Evolutionary conservation across 2,797 vertebrate genomes (phyloP).

Genomic region (Zonotrichia albicollis): DNA sequence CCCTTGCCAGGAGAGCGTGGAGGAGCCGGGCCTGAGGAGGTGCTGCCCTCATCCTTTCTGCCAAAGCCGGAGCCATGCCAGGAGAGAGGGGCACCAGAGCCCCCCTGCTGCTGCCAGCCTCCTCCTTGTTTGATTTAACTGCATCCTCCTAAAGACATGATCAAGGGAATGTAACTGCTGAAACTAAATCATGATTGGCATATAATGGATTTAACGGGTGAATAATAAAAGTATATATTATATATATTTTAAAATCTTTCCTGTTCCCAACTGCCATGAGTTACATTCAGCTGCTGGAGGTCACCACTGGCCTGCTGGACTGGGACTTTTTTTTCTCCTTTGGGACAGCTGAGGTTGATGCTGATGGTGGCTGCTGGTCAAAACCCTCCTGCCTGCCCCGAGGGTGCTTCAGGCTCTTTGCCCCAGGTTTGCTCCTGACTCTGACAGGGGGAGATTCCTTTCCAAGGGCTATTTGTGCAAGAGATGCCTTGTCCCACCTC

Average conservation of each 20-base stretch:
- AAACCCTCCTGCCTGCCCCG: neutral
- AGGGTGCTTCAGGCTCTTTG: neutral
- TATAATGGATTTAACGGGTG: slow-evolving; percentile 82
- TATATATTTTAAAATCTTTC: slow-evolving; percentile 81
- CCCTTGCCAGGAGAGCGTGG: slow-evolving; percentile 63
- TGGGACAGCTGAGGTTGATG: neutral
- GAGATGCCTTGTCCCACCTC: slow-evolving; percentile 45
- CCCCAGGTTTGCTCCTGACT: neutral
- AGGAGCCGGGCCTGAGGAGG: slow-evolving; percentile 71
- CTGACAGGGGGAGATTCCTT: neutral
- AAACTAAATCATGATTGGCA: slow-evolving; percentile 78
- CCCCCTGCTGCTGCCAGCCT: slow-evolving; percentile 5
- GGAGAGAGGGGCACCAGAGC: slow-evolving; percentile 27
- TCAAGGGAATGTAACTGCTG: slow-evolving; percentile 80
- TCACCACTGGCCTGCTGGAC: neutral
- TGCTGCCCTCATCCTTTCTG: slow-evolving; percentile 68
- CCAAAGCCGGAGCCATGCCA: slow-evolving; percentile 2
- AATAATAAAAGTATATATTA: slow-evolving; percentile 85
- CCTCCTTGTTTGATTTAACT: slow-evolving; percentile 64
- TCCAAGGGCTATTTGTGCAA: slow-evolving; percentile 51
- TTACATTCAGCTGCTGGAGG: slow-evolving; percentile 1
- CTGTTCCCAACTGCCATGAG: slow-evolving; percentile 67
- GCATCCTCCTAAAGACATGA: slow-evolving; percentile 69
- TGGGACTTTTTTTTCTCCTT: neutral
- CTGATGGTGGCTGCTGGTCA: neutral